Evolutionary conservation across 2,888 invertebrate genomes (phyloP).

Genomic region (Agonopterix subpropinquella): DNA sequence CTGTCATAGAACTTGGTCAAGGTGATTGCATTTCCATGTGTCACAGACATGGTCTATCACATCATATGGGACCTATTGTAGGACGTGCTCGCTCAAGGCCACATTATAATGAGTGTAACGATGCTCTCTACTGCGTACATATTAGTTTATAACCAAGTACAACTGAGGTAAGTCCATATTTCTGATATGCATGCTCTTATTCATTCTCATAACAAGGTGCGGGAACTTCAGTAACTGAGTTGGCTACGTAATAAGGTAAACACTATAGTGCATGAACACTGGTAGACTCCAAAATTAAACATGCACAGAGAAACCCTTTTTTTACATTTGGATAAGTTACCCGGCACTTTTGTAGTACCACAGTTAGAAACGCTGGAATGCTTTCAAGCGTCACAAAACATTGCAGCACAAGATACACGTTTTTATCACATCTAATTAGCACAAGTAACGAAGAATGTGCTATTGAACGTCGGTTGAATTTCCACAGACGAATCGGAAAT

Average conservation of each 20-base stretch:
- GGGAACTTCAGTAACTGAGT: constrained; percentile 36
- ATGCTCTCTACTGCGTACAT: constrained; percentile 44
- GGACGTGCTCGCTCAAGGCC: constrained; percentile 47
- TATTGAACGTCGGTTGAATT: constrained; percentile 50
- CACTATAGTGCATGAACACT: constrained; percentile 40
- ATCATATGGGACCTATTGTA: constrained; percentile 36
- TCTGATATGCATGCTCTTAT: constrained; percentile 39
- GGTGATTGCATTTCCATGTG: constrained; percentile 31
- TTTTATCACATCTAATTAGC: constrained; percentile 54
- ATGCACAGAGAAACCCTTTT: constrained; percentile 33
- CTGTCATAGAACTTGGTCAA: constrained; percentile 27
- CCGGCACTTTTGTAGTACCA: constrained; percentile 46
- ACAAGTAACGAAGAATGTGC: constrained; percentile 23
- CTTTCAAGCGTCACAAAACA: constrained; percentile 47
- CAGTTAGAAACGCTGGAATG: constrained; percentile 36
- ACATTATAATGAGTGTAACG: constrained; percentile 43
- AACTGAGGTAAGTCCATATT: constrained; percentile 57
- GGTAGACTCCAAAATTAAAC: constrained; percentile 69
- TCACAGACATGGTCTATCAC: constrained; percentile 12
- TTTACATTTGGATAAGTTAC: constrained; percentile 22
- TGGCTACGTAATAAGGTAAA: constrained; percentile 48
- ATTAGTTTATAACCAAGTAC: constrained; percentile 45
- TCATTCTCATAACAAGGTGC: constrained; percentile 48
- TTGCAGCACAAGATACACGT: constrained; percentile 56
- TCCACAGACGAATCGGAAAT: constrained; percentile 86